These are phyloP conservation scores for Tyrannus savana DNA, from an alignment of 2,113 vertebrate genomes.

Conservation along the genomic window DNA sequence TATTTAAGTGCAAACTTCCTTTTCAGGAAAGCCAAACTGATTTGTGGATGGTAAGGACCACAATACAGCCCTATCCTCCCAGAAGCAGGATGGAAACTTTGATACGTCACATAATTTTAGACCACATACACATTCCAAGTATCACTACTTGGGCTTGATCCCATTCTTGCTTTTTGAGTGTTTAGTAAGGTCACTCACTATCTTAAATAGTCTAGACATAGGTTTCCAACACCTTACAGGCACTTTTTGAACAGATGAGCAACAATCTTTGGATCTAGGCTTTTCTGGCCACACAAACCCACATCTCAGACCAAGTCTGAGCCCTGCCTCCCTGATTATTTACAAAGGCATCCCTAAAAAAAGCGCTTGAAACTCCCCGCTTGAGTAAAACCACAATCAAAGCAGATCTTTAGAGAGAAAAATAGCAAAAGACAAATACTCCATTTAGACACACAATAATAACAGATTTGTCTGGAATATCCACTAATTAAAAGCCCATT, in stretches of 20 bases:
- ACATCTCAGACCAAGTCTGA: neutral
- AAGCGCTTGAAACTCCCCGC: neutral
- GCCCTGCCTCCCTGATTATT: neutral
- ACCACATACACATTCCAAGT: neutral
- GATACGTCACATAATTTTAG: neutral
- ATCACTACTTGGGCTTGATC: neutral
- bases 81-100: neutral
- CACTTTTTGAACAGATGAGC: neutral
- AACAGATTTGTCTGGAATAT: neutral
- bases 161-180: neutral
- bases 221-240: neutral
- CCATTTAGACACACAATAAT: neutral
- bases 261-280: neutral
- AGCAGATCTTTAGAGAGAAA: neutral
- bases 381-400: neutral
- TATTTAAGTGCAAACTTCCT: neutral
- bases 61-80: neutral
- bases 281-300: neutral
- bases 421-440: neutral
- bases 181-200: neutral
- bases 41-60: neutral
- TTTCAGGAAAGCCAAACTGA: neutral
- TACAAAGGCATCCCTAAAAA: neutral
- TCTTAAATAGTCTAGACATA: neutral
- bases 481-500: neutral